Base-by-base conservation (phyloP, 2,797 vertebrate species). In the Macroramphosus scolopax region DNA sequence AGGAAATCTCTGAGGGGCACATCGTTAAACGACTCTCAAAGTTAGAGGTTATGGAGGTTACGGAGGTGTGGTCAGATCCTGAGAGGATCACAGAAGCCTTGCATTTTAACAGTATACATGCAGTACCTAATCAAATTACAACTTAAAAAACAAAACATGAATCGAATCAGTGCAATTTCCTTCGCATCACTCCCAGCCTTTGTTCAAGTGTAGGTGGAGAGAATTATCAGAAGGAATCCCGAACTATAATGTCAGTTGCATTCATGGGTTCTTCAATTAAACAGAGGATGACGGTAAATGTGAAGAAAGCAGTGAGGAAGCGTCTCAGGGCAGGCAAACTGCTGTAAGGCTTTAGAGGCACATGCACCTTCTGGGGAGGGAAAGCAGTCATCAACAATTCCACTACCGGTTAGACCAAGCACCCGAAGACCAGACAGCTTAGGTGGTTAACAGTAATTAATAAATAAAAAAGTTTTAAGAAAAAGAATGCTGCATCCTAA, bases 21-120 rank as follows among this genome's bases (percentile, higher is more conserved):
- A n/a, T n/a, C n/a, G 38, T 15, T 3, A 26, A 20, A 44, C 31
- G 63, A 63, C 64, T 67, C 60, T 76, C 64, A 76, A 60, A 68
- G 67, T 42, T 40, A 35, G 67, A 82, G 71, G 68, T 80, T 49
- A 46, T 65, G 45, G 78, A 82, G 71, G 68, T 80, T 49, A 46
- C 63, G 45, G 78, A 80, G 48, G 63, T 71, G 71, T 75, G 80
- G 66, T 78, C 43, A 47, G 34, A 68, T 70, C 74, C 81, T 73
- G 72, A 66, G 66, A 63, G 64, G 52, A 51, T 72, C 61, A 65
- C 47, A 71, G 51, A 77, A 39, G 68, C 45, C 49, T 68, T 17
- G 3, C 15, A 46, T 71, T 59, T 56, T 30, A 61, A 63, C 32
- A 38, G 50, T 18, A 6, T 16, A 68, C 39, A 45, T 49, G 77